Conservation (phyloP, 2,113 vertebrate genomes). For the Craseonycteris thonglongyai region DNA sequence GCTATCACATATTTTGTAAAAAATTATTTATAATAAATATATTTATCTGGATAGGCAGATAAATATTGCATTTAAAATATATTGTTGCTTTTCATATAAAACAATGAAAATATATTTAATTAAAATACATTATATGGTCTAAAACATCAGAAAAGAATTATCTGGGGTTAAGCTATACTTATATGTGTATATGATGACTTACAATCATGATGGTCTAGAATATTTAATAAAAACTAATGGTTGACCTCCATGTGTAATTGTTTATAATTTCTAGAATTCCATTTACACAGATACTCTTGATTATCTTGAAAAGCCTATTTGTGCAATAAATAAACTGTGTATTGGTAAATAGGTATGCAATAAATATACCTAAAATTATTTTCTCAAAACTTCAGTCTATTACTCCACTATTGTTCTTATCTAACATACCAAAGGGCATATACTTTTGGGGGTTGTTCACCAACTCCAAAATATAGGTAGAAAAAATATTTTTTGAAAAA, state of each 20-base stretch:
- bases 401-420: background rate
- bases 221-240: background rate
- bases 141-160: background rate
- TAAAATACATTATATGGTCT: background rate
- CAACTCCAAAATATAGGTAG: background rate
- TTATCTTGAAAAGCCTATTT: background rate
- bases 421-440: accelerated
- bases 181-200: background rate
- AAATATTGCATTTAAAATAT: background rate
- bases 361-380: background rate
- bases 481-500: background rate
- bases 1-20: background rate
- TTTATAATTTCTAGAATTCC: background rate
- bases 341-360: background rate
- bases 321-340: accelerated
- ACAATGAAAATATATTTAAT: background rate
- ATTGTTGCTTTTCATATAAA: background rate
- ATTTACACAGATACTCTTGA: background rate
- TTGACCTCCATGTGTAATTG: background rate
- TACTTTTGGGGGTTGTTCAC: background rate
- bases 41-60: background rate
- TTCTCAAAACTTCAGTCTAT: background rate
- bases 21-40: background rate
- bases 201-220: background rate
- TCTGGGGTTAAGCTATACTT: background rate